phyloP scores from a whole-genome alignment of 2,888 invertebrate genomes.

The Pegoplata infirma region DNA sequence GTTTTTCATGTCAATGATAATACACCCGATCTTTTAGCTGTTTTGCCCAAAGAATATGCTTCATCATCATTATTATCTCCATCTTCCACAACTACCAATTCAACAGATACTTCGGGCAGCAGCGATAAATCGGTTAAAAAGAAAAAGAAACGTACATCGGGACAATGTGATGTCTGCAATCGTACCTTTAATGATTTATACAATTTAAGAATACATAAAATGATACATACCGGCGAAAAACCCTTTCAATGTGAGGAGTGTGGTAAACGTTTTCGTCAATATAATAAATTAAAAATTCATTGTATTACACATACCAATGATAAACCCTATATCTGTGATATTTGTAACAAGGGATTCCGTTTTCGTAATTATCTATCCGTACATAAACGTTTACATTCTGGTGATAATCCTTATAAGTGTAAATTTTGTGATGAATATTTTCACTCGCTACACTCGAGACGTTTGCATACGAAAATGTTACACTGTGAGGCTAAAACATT shows the following conservation, averaged over 20 bases:
- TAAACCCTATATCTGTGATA: constrained; percentile 69
- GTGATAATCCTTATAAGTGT: constrained; percentile 72
- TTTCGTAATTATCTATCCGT: constrained; percentile 72
- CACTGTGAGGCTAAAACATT: constrained; percentile 61
- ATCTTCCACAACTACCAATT: no score
- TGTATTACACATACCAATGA: constrained; percentile 70
- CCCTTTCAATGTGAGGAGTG: constrained; percentile 70
- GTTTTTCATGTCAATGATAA: not conserved
- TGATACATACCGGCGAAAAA: constrained; percentile 73
- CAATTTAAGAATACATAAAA: constrained; percentile 72
- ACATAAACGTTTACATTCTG: constrained; percentile 72
- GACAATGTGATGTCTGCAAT: constrained; percentile 67
- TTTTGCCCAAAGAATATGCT: not conserved
- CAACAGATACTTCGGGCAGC: no score
- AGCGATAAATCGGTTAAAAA: not conserved
- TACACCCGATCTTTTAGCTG: not conserved
- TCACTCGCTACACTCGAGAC: constrained; percentile 66
- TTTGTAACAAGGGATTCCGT: constrained; percentile 71
- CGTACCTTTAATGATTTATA: constrained; percentile 69
- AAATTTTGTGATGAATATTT: constrained; percentile 65
- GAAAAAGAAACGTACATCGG: constrained; percentile 64
- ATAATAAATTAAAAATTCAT: constrained; percentile 72
- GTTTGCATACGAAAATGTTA: constrained; percentile 63
- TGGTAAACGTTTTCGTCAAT: constrained; percentile 72
- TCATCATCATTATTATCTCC: not conserved